Evolutionary conservation across 1,140 invertebrate genomes (phyloP), one percentile per base, ranked within the genome.

Genomic region (Cotesia vestalis): DNA sequence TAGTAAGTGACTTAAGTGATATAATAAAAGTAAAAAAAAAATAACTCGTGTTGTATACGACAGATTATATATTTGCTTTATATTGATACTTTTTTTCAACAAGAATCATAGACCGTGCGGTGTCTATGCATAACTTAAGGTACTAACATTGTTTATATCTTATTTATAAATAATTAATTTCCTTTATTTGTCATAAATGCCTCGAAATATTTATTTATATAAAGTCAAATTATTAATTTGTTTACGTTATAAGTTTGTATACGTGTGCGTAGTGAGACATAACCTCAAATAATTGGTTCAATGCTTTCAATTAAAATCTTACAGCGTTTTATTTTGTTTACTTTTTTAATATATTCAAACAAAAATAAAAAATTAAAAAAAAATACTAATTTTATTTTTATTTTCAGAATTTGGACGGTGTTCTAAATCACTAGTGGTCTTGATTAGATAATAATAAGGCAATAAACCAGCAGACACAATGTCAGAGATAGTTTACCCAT

Each of bases 401-500:
- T 59, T 85, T 85, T 9, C 80, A 86, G 84, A 86, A 76, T 86
- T 85, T 86, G 83, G 80, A 84, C 80, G 53, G 81, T 85, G 73
- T 85, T 84, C 78, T 85, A 84, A 78, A 77, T 67, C 70, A 78
- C 73, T 75, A 76, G 78, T 73, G 71, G 66, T 69, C 73, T 57
- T 77, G 68, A 71, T 72, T 70, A 75, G 76, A 40, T 69, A 66
- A 81, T 73, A 73, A 38, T 57, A 52, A 35, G 12, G 57, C 53
- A 17, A 78, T 68, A 70, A 61, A 69, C 1, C 27, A 73, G 57
- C 53, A 67, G 81, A 78, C 84, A 90, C 80, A 79, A 92, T 92
- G 91, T 89, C 91, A 84, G 92, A 94, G 86, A 95, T 96, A 86
- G 89, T 94, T 81, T 96, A 96, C 86, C 95, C 95, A 75, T 90